Base-by-base conservation (phyloP, 2,797 vertebrate species). In the Staurois parvus region DNA sequence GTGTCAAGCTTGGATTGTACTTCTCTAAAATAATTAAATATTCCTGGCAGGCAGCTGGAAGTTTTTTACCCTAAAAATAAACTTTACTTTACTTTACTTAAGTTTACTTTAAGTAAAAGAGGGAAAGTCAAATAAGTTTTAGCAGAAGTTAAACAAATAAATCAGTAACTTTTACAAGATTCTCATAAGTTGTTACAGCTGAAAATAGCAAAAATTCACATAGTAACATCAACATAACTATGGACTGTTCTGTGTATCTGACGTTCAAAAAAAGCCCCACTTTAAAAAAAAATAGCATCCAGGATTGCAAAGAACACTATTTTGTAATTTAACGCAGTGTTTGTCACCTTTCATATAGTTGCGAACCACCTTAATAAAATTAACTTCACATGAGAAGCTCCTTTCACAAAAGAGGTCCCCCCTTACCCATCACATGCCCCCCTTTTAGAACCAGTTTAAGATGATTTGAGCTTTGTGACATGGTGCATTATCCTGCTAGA, bases 21-120 rank as follows among this genome's bases (percentile, higher is more conserved):
- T 48, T 67, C 77, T 48, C 66, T 37, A 68, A 68, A 79, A 79
- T 67, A 45, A n/a, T 67, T 78, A 42, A 78, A 67, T 64, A 40
- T 78, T 37, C 15, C 59, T 66, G 76, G 59, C 59, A 29, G 32
- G 37, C 24, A 77, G 56, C 24, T 52, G 17, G 29, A 75, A n/a
- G 30, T 21, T 28, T 30, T 76, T 76, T 28, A 66, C 26, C 21
- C n/a, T 66, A 66, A 67, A 67, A 67, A 79, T 42, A 42, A 42
- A 45, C 42, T 45, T 45, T 7, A 19, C 3, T 24, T 56, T 29
- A 45, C 42, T 45, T 45, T 7, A 19, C 3, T 24, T 56, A 24
- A 32, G 26, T 76, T 76, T 76, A 76, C 48, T n/a, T 76, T 48
- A 66, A 66, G 64, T 29, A 66, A 66, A 66, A 66, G 24, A 29